Percentiles rank a stretch among this genome's conserved stretches.
Conservation (phyloP, 2,888 invertebrate genomes). For the Bhutanitis thaidina region DNA sequence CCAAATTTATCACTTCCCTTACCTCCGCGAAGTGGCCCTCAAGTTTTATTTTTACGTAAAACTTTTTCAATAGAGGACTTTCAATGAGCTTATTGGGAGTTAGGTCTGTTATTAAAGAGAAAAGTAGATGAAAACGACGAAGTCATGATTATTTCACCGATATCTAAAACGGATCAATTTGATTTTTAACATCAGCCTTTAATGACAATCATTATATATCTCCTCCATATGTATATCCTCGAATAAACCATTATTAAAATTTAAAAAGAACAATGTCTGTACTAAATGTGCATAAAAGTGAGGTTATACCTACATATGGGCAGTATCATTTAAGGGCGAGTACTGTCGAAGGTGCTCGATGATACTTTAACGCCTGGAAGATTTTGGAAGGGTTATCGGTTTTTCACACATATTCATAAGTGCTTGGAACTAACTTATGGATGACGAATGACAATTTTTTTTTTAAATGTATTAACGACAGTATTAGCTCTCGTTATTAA, state of each 20-base stretch:
- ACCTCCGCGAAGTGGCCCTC: constrained; percentile 22
- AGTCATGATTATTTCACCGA: neutral
- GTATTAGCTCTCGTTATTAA: too few species aligned
- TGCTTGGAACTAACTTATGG: neutral
- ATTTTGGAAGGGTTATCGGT: constrained; percentile 11
- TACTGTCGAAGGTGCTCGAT: constrained; percentile 8
- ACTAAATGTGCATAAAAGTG: too few species aligned
- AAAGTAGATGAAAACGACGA: constrained; percentile 1
- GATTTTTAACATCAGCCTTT: too few species aligned
- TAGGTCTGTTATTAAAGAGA: neutral
- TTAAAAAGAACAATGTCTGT: too few species aligned
- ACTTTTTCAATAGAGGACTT: constrained; percentile 10
- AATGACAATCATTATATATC: too few species aligned
- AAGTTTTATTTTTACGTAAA: constrained; percentile 10
- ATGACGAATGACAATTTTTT: neutral
- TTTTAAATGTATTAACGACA: too few species aligned
- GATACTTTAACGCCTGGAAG: constrained; percentile 9
- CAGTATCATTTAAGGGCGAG: constrained; percentile 1
- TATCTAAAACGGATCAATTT: too few species aligned
- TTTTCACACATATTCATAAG: constrained; percentile 1
- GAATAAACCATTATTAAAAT: too few species aligned
- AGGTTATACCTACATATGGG: neutral
- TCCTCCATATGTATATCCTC: too few species aligned
- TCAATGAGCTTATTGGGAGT: constrained; percentile 3
- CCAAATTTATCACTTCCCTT: constrained; percentile 36